Base-by-base conservation (phyloP, 2,888 invertebrate genomes). In the Agrotis ipsilon region DNA sequence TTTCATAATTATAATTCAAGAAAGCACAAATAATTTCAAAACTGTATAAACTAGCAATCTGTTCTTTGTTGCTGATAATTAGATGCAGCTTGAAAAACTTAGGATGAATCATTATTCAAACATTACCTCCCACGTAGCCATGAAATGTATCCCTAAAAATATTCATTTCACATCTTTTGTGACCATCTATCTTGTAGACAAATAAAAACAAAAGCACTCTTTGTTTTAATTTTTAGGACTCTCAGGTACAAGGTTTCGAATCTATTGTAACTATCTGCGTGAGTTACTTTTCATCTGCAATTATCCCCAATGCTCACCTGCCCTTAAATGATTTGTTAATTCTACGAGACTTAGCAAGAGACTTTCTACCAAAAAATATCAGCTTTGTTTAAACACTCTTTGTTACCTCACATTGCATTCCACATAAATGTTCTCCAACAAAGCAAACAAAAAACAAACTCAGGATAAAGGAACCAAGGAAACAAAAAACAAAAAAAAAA, bases 391-490 rank as follows among this genome's bases (percentile, higher is more conserved):
- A 74, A 81, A 76, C 70, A 78, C 59, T 82, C 81, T 84, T 89
- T 91, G 90, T 90, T 86, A 81, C 60, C 72, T 82, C 80, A 82
- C 80, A 85, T 86, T 84, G 86, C 86, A 87, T 83, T 87, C 81
- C 81, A 87, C 82, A 86, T 81, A 87, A 88, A 86, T 84, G 68
- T 63, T 84, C 80, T 82, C 72, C 75, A 90, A 90, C 86, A 89
- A 88, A 89, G 80, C 78, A 88, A 88, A 90, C 84, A 84, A 90
- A 89, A 87, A 91, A 85, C 27, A 88, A 93, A 93, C 89, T 89
- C 64, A 93, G 91, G 91, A 92, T 89, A 94, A 94, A 93, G 93
- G 92, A 94, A 93, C 92, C 89, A 93, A 94, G 93, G 94, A 91
- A 92, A 92, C 88, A 89, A 90, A 93, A 90, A 88, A 89, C 87